A percentile compares a stretch with the other conserved stretches of the same genome.
Conservation (phyloP, 1,140 invertebrate species). For the Caenorhabditis brenneri region DNA sequence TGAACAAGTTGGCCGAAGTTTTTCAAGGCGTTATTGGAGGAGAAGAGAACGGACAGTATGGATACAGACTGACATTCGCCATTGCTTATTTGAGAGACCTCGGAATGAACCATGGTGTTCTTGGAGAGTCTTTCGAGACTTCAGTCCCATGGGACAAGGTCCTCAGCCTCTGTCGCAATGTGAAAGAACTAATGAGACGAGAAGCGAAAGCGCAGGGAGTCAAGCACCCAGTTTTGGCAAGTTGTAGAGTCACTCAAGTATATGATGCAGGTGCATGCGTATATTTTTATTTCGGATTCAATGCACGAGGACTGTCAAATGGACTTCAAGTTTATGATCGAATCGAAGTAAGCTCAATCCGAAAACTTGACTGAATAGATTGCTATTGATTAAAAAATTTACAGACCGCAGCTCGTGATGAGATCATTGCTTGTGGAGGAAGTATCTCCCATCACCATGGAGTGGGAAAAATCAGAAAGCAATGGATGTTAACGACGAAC, state of each 20-base stretch:
- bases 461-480: slow-evolving; percentile 87
- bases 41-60: slow-evolving; percentile 88
- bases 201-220: slow-evolving; percentile 78
- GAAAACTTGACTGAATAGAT: background rate
- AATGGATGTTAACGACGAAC: slow-evolving; percentile 81
- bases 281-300: slow-evolving; percentile 97
- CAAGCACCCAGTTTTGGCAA: slow-evolving; percentile 72
- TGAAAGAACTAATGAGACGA: slow-evolving; percentile 81
- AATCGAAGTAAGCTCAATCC: slow-evolving; percentile 73
- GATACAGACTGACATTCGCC: slow-evolving; percentile 95
- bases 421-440: slow-evolving; percentile 87
- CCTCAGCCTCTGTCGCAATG: slow-evolving; percentile 76
- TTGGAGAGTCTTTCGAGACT: slow-evolving; percentile 97
- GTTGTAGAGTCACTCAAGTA: slow-evolving; percentile 86
- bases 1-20: slow-evolving; percentile 81
- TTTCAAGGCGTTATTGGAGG: slow-evolving; percentile 77
- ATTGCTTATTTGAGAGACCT: slow-evolving; percentile 96
- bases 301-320: slow-evolving; percentile 77
- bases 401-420: slow-evolving; percentile 84
- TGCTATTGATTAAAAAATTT: slow-evolving; percentile 74
- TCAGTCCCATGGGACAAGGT: slow-evolving; percentile 89
- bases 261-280: slow-evolving; percentile 95
- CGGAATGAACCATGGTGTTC: slow-evolving; percentile 84
- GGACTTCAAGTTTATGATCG: slow-evolving; percentile 84
- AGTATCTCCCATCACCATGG: slow-evolving; percentile 86